Evolutionary conservation across 2,888 invertebrate genomes (phyloP).

Genomic region (Calameuta filiformis): DNA sequence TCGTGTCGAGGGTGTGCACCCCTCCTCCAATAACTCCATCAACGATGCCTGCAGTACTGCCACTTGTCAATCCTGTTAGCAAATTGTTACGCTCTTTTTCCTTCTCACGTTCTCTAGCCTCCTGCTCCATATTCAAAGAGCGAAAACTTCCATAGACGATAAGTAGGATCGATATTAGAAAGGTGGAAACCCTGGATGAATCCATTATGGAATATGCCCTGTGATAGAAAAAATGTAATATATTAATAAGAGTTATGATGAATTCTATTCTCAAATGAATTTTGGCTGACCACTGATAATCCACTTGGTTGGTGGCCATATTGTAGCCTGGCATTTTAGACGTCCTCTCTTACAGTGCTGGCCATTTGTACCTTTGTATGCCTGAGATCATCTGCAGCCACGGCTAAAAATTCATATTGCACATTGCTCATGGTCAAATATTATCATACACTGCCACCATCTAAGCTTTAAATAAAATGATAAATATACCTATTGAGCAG

Average conservation of each 20-base stretch:
- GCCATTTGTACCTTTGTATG: conserved; percentile 42
- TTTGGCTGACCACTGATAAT: conserved; percentile 67
- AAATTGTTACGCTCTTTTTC: conserved; percentile 80
- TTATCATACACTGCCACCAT: background rate
- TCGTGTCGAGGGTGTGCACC: conserved; percentile 94
- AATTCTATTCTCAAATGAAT: conserved; percentile 6
- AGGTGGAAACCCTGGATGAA: conserved; percentile 96
- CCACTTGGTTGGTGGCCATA: conserved; percentile 67
- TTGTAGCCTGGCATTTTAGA: conserved; percentile 44
- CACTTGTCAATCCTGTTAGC: conserved; percentile 69
- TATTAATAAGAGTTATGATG: background rate
- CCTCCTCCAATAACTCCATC: conserved; percentile 56
- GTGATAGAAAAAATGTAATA: background rate
- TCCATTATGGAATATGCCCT: conserved; percentile 98
- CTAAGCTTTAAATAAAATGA: background rate
- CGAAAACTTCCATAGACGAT: conserved; percentile 98
- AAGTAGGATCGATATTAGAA: conserved; percentile 95
- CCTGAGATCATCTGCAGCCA: conserved; percentile 60
- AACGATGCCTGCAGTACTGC: conserved; percentile 52
- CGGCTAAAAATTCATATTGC: conserved; percentile 32
- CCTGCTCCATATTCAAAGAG: conserved; percentile 95
- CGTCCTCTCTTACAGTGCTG: conserved; percentile 45
- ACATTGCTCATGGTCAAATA: background rate
- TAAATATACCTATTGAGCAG: conserved; percentile 47
- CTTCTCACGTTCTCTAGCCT: conserved; percentile 85